Base-by-base conservation (phyloP, 2,888 invertebrate species). In the Tiphia femorata region DNA sequence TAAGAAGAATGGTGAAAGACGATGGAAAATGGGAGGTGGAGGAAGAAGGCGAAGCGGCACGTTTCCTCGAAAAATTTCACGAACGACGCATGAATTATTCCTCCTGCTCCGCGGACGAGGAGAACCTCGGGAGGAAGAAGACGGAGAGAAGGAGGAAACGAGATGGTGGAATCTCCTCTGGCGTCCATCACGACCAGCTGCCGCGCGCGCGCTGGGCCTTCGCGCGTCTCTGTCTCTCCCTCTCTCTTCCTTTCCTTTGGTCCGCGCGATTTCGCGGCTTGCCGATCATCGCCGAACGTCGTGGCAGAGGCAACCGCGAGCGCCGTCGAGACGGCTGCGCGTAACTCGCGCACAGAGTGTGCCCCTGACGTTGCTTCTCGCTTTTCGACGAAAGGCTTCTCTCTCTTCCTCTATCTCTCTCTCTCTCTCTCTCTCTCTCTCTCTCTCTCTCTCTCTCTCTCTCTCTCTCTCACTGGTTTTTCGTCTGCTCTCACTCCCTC, bases 11-110 rank as follows among this genome's bases (percentile, higher is more conserved):
- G 20, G 41, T 19, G 21, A 12, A 20, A 41, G 17, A 41, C 7
- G 41, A 14, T 4, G 17, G 20, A 14, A 41, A 20, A 5, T n/a
- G 41, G 19, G 20, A 21, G 33, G 38, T 2, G 17, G 47, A 47
- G 17, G 3, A n/a, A 37, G 37, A 19, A 19, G 37, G 19, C 29
- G 44, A 19, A 40, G 14, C 14, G 17, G 43, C 40, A 54, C 43
- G 54, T 43, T 58, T 49, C 35, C 44, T 47, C 48, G 44, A 58
- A 58, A 54, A 48, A 48, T 54, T 58, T 58, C 57, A 48, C 49
- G 47, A 41, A 52, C 40, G 54, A 51, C 57, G 50, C 46, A 54
- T 58, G 58, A 62, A 62, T 62, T 58, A 58, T 58, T 62, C 49
- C 54, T 43, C 12, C 27, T 25, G 35, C 40, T 21, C 33, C 21